Base-by-base conservation (phyloP, 2,888 invertebrate genomes). In the Lordiphosa andalusiaca region DNA sequence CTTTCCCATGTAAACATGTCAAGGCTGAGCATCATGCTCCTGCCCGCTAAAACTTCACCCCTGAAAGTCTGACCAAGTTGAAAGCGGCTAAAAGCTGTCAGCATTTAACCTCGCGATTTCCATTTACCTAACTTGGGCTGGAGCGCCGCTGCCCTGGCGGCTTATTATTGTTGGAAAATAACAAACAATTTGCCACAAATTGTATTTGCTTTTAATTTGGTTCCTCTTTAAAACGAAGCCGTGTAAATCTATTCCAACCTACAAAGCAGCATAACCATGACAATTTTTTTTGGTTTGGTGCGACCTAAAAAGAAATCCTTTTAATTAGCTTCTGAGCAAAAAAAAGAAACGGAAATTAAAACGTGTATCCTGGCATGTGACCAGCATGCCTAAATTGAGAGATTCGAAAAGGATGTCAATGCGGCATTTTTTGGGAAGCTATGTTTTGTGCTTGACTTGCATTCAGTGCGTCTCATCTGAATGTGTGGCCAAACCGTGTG, bases 61-160 rank as follows among this genome's bases (percentile, higher is more conserved):
- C 30, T 30, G 30, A 7, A 9, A 30, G 7, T 30, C 10, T 30
- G 30, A 30, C 30, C 30, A 30, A 30, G 9, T 30, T 30, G 30
- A 30, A 30, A 30, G 49, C 30, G 37, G 55, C 59, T 73, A 53
- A 67, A 71, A 82, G 69, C 83, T 78, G 83, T 74, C 83, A 76
- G 52, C 58, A 53, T 69, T 64, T 61, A 59, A 25, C 25, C 25
- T 25, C 25, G 60, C 56, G 51, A 19, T 46, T 33, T 49, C 47
- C 61, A 40, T 46, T 44, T 53, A 62, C 51, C 50, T 44, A 35
- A 68, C 50, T 71, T 58, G 59, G 56, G 39, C 53, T 6, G 39
- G 38, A 19, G 9, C 25, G 49, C 54, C 33, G 55, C 66, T 57
- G 54, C 50, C 33, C 10, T 16, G 40, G 65, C 60, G 40, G 65